A percentile compares a stretch with the other conserved stretches of the same genome.
These are phyloP conservation scores for Dascillus cervinus DNA, from an alignment of 2,888 invertebrate species.

Conservation along the genomic window DNA sequence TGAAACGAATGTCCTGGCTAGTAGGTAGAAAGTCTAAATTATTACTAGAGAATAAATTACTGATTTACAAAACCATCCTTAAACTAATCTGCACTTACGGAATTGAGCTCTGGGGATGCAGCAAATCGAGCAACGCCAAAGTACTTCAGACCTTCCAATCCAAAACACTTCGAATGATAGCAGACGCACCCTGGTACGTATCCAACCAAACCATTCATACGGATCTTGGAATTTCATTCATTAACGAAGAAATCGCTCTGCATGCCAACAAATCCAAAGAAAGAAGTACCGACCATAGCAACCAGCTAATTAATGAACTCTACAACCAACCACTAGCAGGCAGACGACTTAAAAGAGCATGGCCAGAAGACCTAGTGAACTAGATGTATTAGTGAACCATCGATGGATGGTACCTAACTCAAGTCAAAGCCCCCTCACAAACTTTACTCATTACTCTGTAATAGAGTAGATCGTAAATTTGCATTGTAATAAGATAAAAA, in stretches of 20 bases:
- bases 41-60: background rate
- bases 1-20: background rate
- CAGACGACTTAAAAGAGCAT: background rate
- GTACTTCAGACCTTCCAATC: background rate
- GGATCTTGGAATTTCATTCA: background rate
- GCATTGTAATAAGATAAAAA: background rate
- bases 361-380: background rate
- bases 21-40: background rate
- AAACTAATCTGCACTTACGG: background rate
- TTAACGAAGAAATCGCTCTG: background rate
- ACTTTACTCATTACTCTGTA: background rate
- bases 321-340: background rate
- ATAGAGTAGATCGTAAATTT: background rate
- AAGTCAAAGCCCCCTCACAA: background rate
- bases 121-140: background rate
- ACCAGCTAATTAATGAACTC: background rate
- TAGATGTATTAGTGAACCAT: background rate
- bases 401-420: background rate
- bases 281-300: background rate
- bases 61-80: background rate
- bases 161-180: background rate
- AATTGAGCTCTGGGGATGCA: background rate
- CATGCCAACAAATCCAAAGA: background rate
- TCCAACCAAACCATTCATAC: background rate
- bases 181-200: background rate